These are phyloP conservation scores for Agrilus mali DNA, from an alignment of 2,888 invertebrate species.

Conservation along the genomic window DNA sequence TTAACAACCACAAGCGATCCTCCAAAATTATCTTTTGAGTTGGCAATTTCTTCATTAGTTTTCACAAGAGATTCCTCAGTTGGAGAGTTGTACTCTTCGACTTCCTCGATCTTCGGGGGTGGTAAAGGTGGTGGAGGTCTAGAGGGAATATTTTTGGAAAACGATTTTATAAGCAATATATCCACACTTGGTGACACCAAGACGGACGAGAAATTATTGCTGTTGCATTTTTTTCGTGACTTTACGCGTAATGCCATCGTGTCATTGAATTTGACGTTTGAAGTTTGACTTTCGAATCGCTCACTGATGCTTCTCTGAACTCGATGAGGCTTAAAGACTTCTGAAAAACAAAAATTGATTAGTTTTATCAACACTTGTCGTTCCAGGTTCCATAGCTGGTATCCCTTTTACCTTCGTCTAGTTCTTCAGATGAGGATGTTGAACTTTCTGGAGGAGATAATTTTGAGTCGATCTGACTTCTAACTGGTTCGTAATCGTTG, in stretches of 20 bases:
- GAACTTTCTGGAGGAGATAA: neutral
- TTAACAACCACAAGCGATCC: neutral
- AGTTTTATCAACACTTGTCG: no score
- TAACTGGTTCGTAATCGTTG: conserved; percentile 4
- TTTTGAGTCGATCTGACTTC: no score
- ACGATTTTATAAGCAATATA: no score
- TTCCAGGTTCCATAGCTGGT: neutral
- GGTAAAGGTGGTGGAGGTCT: conserved; percentile 14
- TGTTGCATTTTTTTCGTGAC: conserved; percentile 36
- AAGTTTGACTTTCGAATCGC: conserved; percentile 24
- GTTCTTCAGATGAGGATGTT: neutral
- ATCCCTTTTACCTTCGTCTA: neutral
- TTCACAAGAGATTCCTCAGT: no score
- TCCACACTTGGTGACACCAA: no score
- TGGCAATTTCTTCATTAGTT: no score
- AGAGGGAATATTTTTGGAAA: conserved; percentile 8
- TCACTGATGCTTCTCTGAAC: conserved; percentile 34
- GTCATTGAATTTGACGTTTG: conserved; percentile 55
- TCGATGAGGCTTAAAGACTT: conserved; percentile 13
- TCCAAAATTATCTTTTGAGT: no score
- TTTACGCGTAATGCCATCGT: conserved; percentile 69
- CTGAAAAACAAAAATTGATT: conserved; percentile 4
- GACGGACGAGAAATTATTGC: conserved; percentile 1
- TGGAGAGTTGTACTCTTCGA: no score
- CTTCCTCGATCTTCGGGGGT: conserved; percentile 3